These are phyloP conservation scores for Thaumatotibia leucotreta DNA, from an alignment of 1,140 invertebrate species.

Conservation along the genomic window DNA sequence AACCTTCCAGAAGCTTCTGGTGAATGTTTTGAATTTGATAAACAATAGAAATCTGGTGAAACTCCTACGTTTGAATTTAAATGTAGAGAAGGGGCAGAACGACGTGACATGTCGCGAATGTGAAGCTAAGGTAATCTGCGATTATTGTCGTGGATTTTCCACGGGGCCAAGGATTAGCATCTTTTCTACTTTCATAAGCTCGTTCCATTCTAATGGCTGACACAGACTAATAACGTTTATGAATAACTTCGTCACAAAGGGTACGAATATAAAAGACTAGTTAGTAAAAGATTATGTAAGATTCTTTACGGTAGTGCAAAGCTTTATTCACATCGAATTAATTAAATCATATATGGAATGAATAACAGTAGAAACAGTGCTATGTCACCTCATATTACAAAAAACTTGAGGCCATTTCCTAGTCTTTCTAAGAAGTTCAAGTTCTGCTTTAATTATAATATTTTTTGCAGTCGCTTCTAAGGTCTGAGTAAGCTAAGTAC, in stretches of 20 bases:
- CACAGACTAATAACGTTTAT: neutral
- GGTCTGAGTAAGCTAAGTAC: neutral
- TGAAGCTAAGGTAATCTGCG: neutral
- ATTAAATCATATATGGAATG: no score
- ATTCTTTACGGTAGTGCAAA: neutral
- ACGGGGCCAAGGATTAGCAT: neutral
- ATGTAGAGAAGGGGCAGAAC: neutral
- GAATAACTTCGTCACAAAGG: neutral
- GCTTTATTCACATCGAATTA: neutral
- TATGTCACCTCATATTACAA: neutral
- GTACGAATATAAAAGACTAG: neutral
- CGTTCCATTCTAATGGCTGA: no score
- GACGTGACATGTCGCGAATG: neutral
- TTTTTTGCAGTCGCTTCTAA: neutral
- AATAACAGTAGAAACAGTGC: neutral
- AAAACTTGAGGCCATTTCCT: neutral
- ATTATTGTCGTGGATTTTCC: neutral
- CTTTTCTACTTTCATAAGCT: neutral
- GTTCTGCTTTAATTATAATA: neutral
- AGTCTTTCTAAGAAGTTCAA: neutral
- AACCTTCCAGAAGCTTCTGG: neutral
- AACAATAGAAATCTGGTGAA: neutral
- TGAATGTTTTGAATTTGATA: neutral
- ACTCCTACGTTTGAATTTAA: neutral
- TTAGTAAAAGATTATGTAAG: neutral